These are phyloP conservation scores for Elmis aenea DNA, from an alignment of 2,888 invertebrate species.

Conservation along the genomic window DNA sequence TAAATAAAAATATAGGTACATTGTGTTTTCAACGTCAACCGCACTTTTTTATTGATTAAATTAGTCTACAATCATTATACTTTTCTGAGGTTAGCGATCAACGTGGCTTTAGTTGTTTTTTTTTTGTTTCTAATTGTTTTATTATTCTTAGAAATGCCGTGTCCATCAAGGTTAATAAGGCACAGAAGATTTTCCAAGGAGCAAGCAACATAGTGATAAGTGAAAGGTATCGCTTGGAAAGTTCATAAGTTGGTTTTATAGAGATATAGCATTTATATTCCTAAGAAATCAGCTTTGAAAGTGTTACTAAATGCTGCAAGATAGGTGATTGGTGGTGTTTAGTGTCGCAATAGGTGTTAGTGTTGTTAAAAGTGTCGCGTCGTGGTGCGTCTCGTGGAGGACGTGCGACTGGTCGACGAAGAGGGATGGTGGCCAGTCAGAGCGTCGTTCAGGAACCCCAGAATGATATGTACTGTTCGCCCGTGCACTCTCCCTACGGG, in stretches of 20 bases:
- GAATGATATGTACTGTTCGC: slow-evolving; percentile 47
- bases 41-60: too few relatives aligned
- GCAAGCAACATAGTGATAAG: too few relatives aligned
- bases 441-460: slow-evolving; percentile 41
- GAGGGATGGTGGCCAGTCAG: slow-evolving; percentile 47
- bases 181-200: too few relatives aligned
- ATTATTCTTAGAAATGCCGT: slow-evolving; percentile 7
- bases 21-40: too few relatives aligned
- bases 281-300: too few relatives aligned
- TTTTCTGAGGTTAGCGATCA: too few relatives aligned
- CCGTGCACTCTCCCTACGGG: slow-evolving; percentile 48
- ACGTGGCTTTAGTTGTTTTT: slow-evolving; percentile 1
- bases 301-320: slow-evolving; percentile 1
- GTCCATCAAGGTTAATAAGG: slow-evolving; percentile 3
- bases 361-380: slow-evolving; percentile 25
- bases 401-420: slow-evolving; percentile 50
- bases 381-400: slow-evolving; percentile 44
- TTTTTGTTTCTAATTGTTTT: too few relatives aligned
- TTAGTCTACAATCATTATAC: too few relatives aligned
- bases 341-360: slow-evolving; percentile 9
- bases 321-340: slow-evolving; percentile 11
- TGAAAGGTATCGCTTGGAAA: too few relatives aligned
- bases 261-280: too few relatives aligned
- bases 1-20: too few relatives aligned
- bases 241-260: too few relatives aligned